Base-by-base conservation (phyloP, 2,888 invertebrate genomes). In the Stratiomys singularior region DNA sequence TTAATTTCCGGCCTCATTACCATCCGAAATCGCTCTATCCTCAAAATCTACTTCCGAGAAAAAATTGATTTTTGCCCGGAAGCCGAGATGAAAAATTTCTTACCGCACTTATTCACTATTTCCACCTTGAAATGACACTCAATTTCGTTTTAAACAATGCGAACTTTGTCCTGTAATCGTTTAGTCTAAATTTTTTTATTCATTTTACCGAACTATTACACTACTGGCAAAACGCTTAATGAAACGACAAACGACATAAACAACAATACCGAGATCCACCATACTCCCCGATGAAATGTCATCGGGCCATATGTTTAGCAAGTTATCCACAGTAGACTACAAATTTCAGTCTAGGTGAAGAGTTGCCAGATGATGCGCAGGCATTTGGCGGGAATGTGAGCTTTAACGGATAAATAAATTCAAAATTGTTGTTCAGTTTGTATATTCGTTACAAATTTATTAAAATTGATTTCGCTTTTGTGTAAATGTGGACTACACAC, bases 61-160 rank as follows among this genome's bases (percentile, higher is more conserved):
- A 67, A 67, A 37, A 67, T 67, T 67, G 67, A 67, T 67, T 67
- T 67, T 67, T 46, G 46, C 18, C 46, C 27, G 67, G 46, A 27
- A 64, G n/a, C n/a, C n/a, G 25, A 64, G 7, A 30, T 46, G 0
- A 13, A 46, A 67, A 46, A 67, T 21, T 21, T 67, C 67, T 67
- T 67, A 67, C 67, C 67, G 46, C 37, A n/a, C 30, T 13, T 27
- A 37, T 5, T 11, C 46, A 23, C 60, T 3, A 13, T 23, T 60
- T 60, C 60, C 60, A 52, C 52, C 52, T 52, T 52, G 4, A 11
- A 64, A 30, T 64, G 11, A 21, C 21, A 37, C 58, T 21, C 64
- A n/a, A 64, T 28, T 11, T 9, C 37, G 3, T 37, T 5, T 37
- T 37, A 5, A 37, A 37, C 37, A 37, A 37, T 9, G 37, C 37